Evolutionary conservation across 2,888 invertebrate genomes (phyloP), one percentile per base, ranked within the genome.

Genomic region (Tenthredo amoena): DNA sequence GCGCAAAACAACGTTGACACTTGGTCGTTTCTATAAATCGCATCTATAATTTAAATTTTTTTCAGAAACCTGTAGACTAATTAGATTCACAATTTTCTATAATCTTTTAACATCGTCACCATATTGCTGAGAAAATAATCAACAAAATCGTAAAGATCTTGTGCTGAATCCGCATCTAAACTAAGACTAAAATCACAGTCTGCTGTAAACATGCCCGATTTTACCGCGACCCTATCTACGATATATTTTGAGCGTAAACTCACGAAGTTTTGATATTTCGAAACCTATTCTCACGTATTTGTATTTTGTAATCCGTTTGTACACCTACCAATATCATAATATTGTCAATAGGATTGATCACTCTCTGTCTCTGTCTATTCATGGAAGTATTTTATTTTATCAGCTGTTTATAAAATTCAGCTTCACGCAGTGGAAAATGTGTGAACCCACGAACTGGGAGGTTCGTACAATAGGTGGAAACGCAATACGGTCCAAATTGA

Each of bases 1-100:
- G 7, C 79, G 55, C 62, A 10, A 26, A 12, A 77, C 77, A 34
- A 77, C 50, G 77, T 77, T 77, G 34, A 26, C 1, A 26, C 26
- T 26, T 26, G 26, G 55, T 77, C 55, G 31, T 77, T 50, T 74
- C 40, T 31, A 77, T 47, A 26, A 50, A 77, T 50, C 26, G 50
- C 15, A n/a, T 34, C 34, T 77, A 31, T 50, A 50, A 31, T 77
- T 77, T 7, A 15, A 21, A 34, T 9, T n/a, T 34, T 18, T 55
- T 34, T n/a, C 2, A 34, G 6, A 74, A 12, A 74, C n/a, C 0
- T 43, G 5, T 10, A 18, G 21, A 31, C 18, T 18, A 77, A 9
- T 3, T 77, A 0, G 2, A n/a, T 34, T 7, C 9, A 55, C 9
- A 50, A n/a, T 50, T 77, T 31, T 31, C 18, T 7, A 2, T 5